Evolutionary conservation across 2,113 vertebrate species (phyloP).

Genomic region (Hemichromis elongatus): DNA sequence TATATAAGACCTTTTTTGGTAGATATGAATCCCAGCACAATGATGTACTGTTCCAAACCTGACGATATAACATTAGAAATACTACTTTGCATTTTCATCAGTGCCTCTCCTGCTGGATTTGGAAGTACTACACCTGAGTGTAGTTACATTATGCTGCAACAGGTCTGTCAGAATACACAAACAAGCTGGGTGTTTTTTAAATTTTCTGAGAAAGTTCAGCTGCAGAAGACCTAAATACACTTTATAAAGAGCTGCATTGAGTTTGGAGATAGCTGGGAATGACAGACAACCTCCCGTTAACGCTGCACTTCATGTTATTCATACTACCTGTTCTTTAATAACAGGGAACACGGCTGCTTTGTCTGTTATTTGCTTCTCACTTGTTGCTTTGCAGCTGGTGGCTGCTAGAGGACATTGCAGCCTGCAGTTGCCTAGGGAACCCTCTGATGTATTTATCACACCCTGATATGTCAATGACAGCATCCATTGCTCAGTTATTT

Average conservation of each 20-base stretch:
- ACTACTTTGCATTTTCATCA: neutral
- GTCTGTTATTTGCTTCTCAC: neutral
- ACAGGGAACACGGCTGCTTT: neutral
- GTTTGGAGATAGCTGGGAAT: neutral
- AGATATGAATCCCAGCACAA: neutral
- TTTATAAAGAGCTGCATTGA: neutral
- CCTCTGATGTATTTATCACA: neutral
- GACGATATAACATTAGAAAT: neutral
- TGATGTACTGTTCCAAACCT: neutral
- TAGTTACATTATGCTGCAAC: neutral
- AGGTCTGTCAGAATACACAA: neutral
- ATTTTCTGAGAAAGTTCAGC: neutral
- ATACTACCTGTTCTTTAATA: neutral
- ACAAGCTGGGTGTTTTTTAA: neutral
- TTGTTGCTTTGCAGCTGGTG: neutral
- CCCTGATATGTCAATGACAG: neutral
- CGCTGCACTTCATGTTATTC: neutral
- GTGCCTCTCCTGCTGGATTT: accelerated
- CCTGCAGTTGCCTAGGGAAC: neutral
- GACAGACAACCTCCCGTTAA: neutral
- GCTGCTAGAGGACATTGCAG: neutral
- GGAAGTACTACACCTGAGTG: no score
- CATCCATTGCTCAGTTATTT: no score
- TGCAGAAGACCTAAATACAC: neutral
- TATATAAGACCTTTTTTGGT: neutral